Evolutionary conservation across 2,113 vertebrate species (phyloP).

Genomic region (Takifugu bimaculatus): DNA sequence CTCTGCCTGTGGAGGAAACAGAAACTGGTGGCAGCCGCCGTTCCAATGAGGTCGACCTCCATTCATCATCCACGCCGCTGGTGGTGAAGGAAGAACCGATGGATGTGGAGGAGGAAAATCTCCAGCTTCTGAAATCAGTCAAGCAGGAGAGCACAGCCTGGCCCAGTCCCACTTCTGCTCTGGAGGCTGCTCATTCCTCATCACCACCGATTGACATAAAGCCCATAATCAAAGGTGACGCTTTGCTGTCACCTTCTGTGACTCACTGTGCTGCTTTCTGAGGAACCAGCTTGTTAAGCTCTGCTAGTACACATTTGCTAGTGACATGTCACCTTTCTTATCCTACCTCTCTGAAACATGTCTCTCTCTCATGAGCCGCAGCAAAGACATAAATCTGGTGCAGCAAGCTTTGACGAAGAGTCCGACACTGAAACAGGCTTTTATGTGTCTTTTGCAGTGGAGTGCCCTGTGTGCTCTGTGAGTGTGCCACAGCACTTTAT

Average conservation of each 20-base stretch:
- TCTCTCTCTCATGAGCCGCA: no score
- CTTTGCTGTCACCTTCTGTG: neutral
- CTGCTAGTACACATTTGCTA: no score
- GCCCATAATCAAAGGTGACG: slow-evolving; percentile 79
- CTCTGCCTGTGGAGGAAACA: neutral
- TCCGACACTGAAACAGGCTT: neutral
- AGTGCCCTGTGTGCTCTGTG: slow-evolving; percentile 88
- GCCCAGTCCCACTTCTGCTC: neutral
- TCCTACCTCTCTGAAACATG: no score
- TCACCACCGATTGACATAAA: slow-evolving; percentile 75
- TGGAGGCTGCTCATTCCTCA: slow-evolving; percentile 55
- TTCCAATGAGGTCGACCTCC: neutral
- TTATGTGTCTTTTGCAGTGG: slow-evolving; percentile 76
- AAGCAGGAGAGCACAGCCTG: slow-evolving; percentile 27
- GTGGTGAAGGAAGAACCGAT: slow-evolving; percentile 34
- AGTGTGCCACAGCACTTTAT: slow-evolving; percentile 79
- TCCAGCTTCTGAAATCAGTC: slow-evolving; percentile 14
- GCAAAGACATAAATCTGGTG: no score
- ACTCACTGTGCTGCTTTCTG: no score
- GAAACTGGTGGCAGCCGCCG: neutral
- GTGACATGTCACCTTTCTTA: no score
- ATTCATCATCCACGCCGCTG: slow-evolving; percentile 1
- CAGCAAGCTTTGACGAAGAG: neutral
- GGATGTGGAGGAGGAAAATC: slow-evolving; percentile 9
- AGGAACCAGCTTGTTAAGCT: no score